A percentile compares a stretch with the other conserved stretches of the same genome.
phyloP scores from a whole-genome alignment of 2,113 vertebrate species.

The Ailuropoda melanoleuca region DNA sequence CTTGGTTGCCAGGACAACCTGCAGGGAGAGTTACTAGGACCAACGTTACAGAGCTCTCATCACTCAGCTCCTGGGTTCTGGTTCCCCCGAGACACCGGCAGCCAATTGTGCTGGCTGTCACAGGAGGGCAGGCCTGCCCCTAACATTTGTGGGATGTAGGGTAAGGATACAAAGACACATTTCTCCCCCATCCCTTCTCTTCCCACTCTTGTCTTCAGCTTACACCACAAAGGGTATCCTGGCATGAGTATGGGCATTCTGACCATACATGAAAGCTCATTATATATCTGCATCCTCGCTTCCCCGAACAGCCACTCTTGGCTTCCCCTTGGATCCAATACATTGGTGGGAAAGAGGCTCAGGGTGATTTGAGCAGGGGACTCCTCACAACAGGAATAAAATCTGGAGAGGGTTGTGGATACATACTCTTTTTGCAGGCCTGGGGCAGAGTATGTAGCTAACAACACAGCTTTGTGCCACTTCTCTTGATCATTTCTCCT shows the following conservation, averaged over 20 bases:
- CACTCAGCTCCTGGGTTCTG: background rate
- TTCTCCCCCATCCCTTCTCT: background rate
- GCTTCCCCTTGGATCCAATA: background rate
- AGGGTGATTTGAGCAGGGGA: background rate
- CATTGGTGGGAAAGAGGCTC: background rate
- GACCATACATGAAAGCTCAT: background rate
- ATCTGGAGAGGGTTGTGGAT: no score
- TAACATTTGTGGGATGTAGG: background rate
- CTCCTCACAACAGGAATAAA: background rate
- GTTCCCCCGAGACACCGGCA: background rate
- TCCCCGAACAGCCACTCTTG: background rate
- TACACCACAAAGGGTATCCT: background rate
- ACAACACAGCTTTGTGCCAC: fast-evolving
- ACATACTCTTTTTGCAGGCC: background rate
- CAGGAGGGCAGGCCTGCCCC: background rate
- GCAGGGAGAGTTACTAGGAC: background rate
- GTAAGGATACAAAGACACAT: background rate
- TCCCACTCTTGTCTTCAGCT: background rate
- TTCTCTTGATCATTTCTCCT: background rate
- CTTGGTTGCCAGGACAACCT: background rate
- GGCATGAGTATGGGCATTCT: background rate
- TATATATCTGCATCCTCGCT: background rate
- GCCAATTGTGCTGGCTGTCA: background rate
- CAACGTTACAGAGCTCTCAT: background rate
- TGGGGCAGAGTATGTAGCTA: background rate